Evolutionary conservation across 2,113 vertebrate genomes (phyloP), one percentile per base, ranked within the genome.

Genomic region (Rhinogobius similis): DNA sequence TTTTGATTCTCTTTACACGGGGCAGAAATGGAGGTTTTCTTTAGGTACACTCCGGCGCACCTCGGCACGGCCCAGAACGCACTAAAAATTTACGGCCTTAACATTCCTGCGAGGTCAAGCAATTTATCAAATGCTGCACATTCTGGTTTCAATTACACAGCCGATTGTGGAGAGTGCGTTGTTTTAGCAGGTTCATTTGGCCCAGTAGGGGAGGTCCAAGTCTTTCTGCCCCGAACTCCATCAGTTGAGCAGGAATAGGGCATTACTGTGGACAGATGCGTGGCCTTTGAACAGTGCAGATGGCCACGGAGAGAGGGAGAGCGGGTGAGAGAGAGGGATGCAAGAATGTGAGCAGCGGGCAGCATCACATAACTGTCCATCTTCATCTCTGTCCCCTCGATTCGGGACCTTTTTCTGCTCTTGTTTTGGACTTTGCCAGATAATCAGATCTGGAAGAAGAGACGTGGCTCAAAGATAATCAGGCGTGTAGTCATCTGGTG

Each of bases 171-270:
- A 95, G 95, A 95, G 94, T 92, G 91, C 24, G 94, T 95, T 95
- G 93, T 96, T 97, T 95, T 95, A 98, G 97, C 96, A 98, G 96
- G 96, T 98, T 97, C 95, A 97, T 97, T 97, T 96, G 95, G 94
- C 95, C 94, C 96, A 93, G 95, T 95, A 87, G 95, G 95, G 94
- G 95, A 96, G 93, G 94, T 90, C 18, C 94, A 93, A 61, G 93
- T 88, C 75, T 94, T 93, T 82, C 93, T 92, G 93, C 93, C 93
- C 93, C 93, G 94, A 92, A 89, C 90, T 88, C 93, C 93, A 89
- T 93, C 94, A 93, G 62, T 93, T 86, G 64, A 85, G 77, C 65
- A 7, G 77, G 64, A 27, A 73, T 82, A 55, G 77, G 74, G 76
- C 88, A 81, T 80, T 70, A 69, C 70, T 41, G 63, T 81, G 62